Base-by-base conservation (phyloP, 2,888 invertebrate genomes). In the Dryocosmus kuriphilus region DNA sequence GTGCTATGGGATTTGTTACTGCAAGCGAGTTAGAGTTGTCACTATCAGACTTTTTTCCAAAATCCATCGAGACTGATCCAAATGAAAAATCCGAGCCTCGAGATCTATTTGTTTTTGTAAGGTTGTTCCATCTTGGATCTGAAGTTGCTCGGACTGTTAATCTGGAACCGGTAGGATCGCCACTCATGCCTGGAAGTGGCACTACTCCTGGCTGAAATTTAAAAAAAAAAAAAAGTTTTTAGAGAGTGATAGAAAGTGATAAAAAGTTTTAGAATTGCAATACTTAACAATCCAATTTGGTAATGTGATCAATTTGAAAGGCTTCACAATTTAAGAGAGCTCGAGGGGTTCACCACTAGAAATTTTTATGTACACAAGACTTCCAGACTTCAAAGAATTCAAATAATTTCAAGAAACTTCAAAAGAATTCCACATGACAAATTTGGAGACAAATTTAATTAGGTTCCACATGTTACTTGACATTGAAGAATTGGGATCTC, bases 81-180 rank as follows among this genome's bases (percentile, higher is more conserved):
- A 71, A 71, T 51, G 71, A 71, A 32, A 71, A 71, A 71, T 51
- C 71, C 1, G 46, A 51, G 5, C 51, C 71, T 24, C 71, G 71
- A n/a, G 71, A 51, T 11, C 71, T 41, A 71, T 71, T 71, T 19
- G 46, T 51, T 1, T 46, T 27, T 3, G 71, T 30, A 5, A 71
- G 11, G n/a, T 71, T 51, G 19, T 51, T 87, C 89, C 90, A 91
- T 63, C 86, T 85, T 32, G 94, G 93, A 89, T 95, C 94, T 2
- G 95, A 94, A 93, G 95, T 94, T 3, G 95, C 95, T 74, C 95
- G 93, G 30, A 95, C 94, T 9, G 94, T 94, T 74, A 95, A 91
- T 71, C 94, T 91, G 2, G 89, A 87, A 19, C 87, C 87, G 46
- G 82, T 74, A 41, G 85, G 76, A 16, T 88, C 86, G 27, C 88